phyloP scores from a whole-genome alignment of 2,113 vertebrate species.

The Salvelinus sp. region DNA sequence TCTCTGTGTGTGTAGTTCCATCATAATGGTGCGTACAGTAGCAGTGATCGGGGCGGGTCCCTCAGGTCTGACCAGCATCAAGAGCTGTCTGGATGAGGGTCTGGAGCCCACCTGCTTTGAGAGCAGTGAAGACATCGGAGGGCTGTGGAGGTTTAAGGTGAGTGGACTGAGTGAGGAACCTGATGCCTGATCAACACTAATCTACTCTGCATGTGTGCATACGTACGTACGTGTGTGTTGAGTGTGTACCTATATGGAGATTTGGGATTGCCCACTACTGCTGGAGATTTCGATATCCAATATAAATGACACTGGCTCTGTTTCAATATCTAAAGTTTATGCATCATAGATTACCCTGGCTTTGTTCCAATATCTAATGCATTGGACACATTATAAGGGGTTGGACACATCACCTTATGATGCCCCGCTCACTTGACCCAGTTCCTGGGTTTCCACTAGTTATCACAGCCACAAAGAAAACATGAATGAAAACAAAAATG shows the following conservation, averaged over 20 bases:
- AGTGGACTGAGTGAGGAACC: neutral
- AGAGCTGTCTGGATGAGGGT: constrained; percentile 80
- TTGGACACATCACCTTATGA: too few species aligned
- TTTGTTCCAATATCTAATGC: too few species aligned
- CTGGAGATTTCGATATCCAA: neutral
- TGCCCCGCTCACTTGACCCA: too few species aligned
- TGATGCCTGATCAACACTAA: too few species aligned
- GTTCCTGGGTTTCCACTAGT: too few species aligned
- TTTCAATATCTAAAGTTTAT: neutral
- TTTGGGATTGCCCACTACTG: neutral
- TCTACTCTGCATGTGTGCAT: too few species aligned
- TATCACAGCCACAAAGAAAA: too few species aligned
- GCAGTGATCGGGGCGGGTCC: constrained; percentile 78
- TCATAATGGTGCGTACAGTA: constrained; percentile 58
- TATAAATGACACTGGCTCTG: neutral
- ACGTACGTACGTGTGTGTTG: too few species aligned
- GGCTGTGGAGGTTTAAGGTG: constrained; percentile 81
- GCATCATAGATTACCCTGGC: too few species aligned
- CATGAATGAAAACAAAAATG: too few species aligned
- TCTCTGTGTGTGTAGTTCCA: neutral
- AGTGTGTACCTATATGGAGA: neutral
- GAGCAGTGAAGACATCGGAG: constrained; percentile 76
- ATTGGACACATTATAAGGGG: too few species aligned
- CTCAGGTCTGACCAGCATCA: constrained; percentile 76
- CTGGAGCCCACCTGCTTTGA: constrained; percentile 85